Conservation (phyloP, 2,888 invertebrate genomes). For the Cantharis flavilabris region DNA sequence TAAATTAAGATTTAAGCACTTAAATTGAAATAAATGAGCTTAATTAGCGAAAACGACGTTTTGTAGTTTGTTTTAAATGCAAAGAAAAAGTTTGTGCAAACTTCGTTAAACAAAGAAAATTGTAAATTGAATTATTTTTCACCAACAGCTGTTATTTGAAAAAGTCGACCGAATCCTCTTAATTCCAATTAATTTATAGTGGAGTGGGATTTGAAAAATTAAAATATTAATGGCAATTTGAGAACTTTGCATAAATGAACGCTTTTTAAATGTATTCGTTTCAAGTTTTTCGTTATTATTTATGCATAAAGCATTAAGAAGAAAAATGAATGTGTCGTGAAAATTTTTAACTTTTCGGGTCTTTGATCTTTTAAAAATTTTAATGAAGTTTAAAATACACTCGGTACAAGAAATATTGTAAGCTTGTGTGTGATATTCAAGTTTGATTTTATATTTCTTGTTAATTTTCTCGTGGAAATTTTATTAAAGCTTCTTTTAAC, state of each 20-base stretch:
- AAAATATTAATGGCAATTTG: neutral
- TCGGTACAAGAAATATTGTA: neutral
- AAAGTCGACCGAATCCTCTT: neutral
- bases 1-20: neutral
- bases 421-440: neutral
- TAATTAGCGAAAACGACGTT: neutral
- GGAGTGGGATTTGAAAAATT: neutral
- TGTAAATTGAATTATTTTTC: neutral
- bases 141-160: neutral
- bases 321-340: neutral
- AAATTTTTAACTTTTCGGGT: neutral
- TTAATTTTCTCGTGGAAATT: neutral
- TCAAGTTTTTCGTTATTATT: neutral
- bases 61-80: neutral
- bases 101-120: neutral
- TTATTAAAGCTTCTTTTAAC: neutral
- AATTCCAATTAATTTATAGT: conserved; percentile 1
- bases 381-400: neutral
- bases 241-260: neutral
- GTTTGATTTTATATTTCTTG: neutral
- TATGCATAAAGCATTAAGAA: neutral
- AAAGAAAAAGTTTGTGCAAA: neutral
- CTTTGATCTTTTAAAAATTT: neutral
- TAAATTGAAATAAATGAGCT: neutral
- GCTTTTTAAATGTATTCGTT: neutral